phyloP scores from a whole-genome alignment of 2,888 invertebrate species.

The Andrena bucephala region DNA sequence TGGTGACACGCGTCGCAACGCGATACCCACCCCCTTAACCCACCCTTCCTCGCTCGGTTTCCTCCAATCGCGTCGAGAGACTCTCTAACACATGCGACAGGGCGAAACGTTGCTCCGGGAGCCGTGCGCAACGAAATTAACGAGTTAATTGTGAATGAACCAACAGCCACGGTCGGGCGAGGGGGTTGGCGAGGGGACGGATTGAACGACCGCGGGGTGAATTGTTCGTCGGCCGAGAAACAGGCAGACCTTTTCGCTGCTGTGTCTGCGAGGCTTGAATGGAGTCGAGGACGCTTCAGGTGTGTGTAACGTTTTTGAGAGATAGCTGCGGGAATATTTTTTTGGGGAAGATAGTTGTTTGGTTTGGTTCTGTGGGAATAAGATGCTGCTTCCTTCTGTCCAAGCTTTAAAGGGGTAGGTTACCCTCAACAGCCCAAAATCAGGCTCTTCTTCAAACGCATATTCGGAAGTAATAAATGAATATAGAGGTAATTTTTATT shows the following conservation, averaged over 20 bases:
- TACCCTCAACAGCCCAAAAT: too few species aligned
- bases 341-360: not conserved
- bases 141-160: conserved; percentile 55
- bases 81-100: not conserved
- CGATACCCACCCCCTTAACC: conserved; percentile 43
- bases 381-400: too few species aligned
- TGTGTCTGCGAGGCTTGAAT: not conserved
- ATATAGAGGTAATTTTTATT: too few species aligned
- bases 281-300: not conserved
- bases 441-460: too few species aligned
- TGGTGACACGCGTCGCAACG: conserved; percentile 56
- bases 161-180: not conserved
- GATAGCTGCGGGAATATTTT: too few species aligned
- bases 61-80: conserved; percentile 51
- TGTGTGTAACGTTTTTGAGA: too few species aligned
- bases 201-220: conserved; percentile 34
- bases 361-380: not conserved
- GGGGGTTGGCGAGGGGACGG: conserved; percentile 46
- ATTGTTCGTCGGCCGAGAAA: conserved; percentile 23
- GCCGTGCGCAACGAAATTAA: conserved; percentile 31
- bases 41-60: conserved; percentile 15
- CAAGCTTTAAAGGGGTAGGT: too few species aligned
- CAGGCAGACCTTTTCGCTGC: conserved; percentile 33
- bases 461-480: too few species aligned
- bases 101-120: not conserved